A percentile compares a stretch with the other conserved stretches of the same genome.
Conservation (phyloP, 2,888 invertebrate species). For the Anthophora plumipes region DNA sequence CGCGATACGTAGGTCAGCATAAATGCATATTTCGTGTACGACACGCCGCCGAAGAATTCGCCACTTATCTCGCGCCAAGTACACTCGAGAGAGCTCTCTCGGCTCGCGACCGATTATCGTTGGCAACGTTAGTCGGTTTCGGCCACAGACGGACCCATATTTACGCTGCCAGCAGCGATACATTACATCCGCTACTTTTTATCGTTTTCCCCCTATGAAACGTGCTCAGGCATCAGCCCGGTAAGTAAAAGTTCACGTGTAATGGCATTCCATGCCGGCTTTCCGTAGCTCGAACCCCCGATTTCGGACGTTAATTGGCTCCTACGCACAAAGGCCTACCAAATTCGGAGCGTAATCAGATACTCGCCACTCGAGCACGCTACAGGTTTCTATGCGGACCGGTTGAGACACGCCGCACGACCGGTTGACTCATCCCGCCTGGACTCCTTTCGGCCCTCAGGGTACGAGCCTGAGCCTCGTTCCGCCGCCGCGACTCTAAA, state of each 20-base stretch:
- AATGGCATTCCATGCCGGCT: conserved; percentile 45
- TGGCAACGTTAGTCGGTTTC: conserved; percentile 37
- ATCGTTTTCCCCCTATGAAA: conserved; percentile 18
- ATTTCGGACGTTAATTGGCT: conserved; percentile 59
- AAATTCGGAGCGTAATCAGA: conserved; percentile 69
- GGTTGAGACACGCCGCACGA: conserved; percentile 59
- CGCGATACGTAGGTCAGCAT: conserved; percentile 36
- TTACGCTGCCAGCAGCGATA: background rate
- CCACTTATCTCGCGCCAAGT: conserved; percentile 66
- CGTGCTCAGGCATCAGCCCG: background rate
- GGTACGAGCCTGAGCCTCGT: conserved; percentile 19
- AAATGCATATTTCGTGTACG: conserved; percentile 66
- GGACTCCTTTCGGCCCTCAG: conserved; percentile 45
- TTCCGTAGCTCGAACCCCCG: conserved; percentile 23
- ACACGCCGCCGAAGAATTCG: conserved; percentile 54
- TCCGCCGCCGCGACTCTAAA: conserved; percentile 47
- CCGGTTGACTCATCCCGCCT: conserved; percentile 66
- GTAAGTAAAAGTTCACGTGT: conserved; percentile 19
- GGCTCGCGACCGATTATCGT: conserved; percentile 35
- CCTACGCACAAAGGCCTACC: conserved; percentile 48
- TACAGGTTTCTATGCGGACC: conserved; percentile 64
- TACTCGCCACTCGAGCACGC: conserved; percentile 57
- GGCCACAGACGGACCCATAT: conserved; percentile 1
- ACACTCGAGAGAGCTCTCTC: conserved; percentile 26
- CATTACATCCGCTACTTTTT: conserved; percentile 23